Evolutionary conservation across 2,113 vertebrate genomes (phyloP).

Genomic region (Tiliqua scincoides): DNA sequence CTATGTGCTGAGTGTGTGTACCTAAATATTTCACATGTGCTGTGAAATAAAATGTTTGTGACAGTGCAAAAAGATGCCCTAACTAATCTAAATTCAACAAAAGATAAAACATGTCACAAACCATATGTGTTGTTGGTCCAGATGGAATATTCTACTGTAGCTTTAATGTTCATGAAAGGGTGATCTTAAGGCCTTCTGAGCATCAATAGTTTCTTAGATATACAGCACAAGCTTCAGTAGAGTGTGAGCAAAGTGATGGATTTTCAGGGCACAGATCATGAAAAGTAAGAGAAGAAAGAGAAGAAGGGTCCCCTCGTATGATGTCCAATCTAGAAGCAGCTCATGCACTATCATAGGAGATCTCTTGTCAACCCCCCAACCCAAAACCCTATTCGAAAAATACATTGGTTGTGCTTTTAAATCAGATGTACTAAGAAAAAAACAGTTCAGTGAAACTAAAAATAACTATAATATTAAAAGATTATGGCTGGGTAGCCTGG

Average conservation of each 20-base stretch:
- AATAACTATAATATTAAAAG: neutral
- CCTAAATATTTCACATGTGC: neutral
- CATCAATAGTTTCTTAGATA: slow-evolving; percentile 44
- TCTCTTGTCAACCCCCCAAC: neutral
- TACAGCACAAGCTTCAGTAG: slow-evolving; percentile 31
- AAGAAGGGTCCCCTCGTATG: neutral
- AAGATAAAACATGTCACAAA: neutral
- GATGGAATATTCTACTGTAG: neutral
- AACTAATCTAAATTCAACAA: neutral
- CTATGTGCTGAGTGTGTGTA: neutral
- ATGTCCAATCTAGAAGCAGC: slow-evolving; percentile 44
- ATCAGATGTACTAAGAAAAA: neutral
- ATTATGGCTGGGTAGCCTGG: neutral
- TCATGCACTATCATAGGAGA: slow-evolving; percentile 5
- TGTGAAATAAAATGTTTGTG: neutral
- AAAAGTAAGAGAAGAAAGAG: slow-evolving; percentile 16
- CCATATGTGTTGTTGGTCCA: neutral
- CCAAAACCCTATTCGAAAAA: slow-evolving; percentile 1
- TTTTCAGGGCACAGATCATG: slow-evolving; percentile 32
- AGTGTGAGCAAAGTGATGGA: slow-evolving; percentile 38
- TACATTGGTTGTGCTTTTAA: slow-evolving; percentile 18
- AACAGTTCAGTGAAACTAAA: neutral
- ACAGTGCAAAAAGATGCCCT: neutral
- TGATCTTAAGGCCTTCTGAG: slow-evolving; percentile 43
- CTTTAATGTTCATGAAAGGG: slow-evolving; percentile 13